Evolutionary conservation across 2,113 vertebrate genomes (phyloP).

Genomic region (Aptenodytes forsteri): DNA sequence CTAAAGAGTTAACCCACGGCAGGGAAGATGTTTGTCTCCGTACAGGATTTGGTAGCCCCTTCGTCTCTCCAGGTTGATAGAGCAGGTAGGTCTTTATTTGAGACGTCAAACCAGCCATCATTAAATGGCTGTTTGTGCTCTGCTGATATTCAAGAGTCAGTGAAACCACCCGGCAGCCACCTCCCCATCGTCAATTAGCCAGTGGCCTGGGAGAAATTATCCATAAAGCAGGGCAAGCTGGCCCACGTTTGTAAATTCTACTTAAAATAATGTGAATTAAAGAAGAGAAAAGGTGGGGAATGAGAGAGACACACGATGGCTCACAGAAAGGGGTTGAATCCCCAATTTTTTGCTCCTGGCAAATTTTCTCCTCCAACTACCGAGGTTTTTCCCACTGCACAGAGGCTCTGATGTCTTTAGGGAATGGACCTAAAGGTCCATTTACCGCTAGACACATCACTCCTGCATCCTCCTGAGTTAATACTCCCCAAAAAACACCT

Average conservation of each 20-base stretch:
- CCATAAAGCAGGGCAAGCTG: not conserved
- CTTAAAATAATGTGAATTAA: not conserved
- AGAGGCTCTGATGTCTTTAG: not conserved
- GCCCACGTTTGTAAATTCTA: not conserved
- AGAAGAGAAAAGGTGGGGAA: not conserved
- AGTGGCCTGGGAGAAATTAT: not conserved
- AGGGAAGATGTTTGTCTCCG: not conserved
- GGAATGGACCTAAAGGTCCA: not conserved
- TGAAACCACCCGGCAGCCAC: not conserved
- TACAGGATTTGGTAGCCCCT: not conserved
- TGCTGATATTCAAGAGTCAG: not conserved
- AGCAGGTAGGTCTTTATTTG: not conserved
- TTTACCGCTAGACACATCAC: not conserved
- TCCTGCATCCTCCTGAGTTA: not conserved
- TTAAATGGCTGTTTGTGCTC: not conserved
- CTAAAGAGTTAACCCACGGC: not conserved
- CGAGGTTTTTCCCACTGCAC: not conserved
- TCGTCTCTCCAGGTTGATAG: not conserved
- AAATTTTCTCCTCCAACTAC: not conserved
- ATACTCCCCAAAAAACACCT: not conserved
- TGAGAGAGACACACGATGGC: rapidly evolving
- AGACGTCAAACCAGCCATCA: not conserved
- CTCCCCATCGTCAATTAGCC: not conserved
- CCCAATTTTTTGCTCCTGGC: not conserved
- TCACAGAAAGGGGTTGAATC: not conserved